Conservation (phyloP, 2,113 vertebrate genomes). For the Hemichromis elongatus region DNA sequence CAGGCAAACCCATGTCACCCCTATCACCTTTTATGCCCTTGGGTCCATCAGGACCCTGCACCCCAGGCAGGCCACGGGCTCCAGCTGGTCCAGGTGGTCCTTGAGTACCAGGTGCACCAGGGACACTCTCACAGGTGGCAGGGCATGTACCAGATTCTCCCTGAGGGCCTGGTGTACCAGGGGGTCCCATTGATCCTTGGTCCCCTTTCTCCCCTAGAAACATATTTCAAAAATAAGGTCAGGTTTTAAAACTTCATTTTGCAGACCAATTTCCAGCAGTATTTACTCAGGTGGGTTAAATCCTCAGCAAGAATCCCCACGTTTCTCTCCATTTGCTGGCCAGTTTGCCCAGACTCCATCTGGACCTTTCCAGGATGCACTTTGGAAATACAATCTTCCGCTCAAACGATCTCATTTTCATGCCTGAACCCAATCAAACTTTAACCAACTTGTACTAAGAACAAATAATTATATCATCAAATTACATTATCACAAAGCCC, state of each 20-base stretch:
- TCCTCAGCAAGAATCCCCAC: not conserved
- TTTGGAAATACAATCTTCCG: not conserved
- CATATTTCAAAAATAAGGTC: fast-evolving
- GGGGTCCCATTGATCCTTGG: conserved; percentile 32
- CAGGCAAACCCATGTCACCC: conserved; percentile 52
- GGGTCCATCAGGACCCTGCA: conserved; percentile 27
- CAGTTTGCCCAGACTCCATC: not conserved
- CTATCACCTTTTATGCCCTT: conserved; percentile 50
- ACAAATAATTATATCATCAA: not conserved
- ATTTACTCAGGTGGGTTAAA: not conserved
- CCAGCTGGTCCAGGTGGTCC: conserved; percentile 58
- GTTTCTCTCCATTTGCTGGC: not conserved
- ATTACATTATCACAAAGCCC: not conserved
- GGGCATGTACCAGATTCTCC: conserved; percentile 66
- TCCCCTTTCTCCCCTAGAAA: conserved; percentile 72
- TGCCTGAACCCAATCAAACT: not conserved
- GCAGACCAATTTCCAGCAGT: not conserved
- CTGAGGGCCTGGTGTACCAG: conserved; percentile 52
- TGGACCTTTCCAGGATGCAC: not conserved
- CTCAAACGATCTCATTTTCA: not conserved
- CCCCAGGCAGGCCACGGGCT: conserved; percentile 61
- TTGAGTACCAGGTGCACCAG: conserved; percentile 46
- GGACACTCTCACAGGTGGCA: conserved; percentile 28
- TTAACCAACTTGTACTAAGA: not conserved
- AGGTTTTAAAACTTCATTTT: not conserved